These are phyloP conservation scores for Vespertilio murinus DNA, from an alignment of 2,797 vertebrate genomes.

Conservation along the genomic window DNA sequence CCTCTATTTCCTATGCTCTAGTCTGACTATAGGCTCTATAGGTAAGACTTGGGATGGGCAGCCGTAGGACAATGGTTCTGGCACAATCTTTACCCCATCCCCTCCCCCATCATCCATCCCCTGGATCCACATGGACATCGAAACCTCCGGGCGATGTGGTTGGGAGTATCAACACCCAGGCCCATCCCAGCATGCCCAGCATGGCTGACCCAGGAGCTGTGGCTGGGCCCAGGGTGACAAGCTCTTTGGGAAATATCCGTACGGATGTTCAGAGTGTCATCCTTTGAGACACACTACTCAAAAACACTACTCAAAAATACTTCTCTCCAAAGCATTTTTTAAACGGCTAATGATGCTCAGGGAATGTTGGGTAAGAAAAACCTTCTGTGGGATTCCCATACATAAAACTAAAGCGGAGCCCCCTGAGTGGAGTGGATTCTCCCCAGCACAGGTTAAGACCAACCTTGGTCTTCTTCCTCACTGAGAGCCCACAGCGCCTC, in stretches of 20 bases:
- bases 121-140: no score
- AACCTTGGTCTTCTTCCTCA: not conserved
- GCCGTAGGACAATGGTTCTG: rapidly evolving
- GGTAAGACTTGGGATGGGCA: not conserved
- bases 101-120: not conserved
- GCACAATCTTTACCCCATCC: not conserved
- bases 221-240: not conserved
- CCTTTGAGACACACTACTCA: not conserved
- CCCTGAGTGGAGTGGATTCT: not conserved
- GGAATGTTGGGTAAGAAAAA: not conserved
- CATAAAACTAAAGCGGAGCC: not conserved
- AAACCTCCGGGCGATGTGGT: not conserved
- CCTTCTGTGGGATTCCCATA: not conserved
- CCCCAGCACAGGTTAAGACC: rapidly evolving
- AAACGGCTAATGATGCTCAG: not conserved
- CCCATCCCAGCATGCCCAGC: rapidly evolving
- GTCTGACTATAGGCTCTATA: not conserved
- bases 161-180: not conserved
- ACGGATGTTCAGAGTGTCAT: not conserved
- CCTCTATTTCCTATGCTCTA: not conserved
- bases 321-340: not conserved
- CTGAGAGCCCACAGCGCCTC: conserved; percentile 49
- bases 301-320: not conserved
- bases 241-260: not conserved
- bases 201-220: not conserved